Percentiles rank a stretch among this genome's conserved stretches.
Conservation (phyloP, 2,888 invertebrate genomes). For the Dryadula phaetusa region DNA sequence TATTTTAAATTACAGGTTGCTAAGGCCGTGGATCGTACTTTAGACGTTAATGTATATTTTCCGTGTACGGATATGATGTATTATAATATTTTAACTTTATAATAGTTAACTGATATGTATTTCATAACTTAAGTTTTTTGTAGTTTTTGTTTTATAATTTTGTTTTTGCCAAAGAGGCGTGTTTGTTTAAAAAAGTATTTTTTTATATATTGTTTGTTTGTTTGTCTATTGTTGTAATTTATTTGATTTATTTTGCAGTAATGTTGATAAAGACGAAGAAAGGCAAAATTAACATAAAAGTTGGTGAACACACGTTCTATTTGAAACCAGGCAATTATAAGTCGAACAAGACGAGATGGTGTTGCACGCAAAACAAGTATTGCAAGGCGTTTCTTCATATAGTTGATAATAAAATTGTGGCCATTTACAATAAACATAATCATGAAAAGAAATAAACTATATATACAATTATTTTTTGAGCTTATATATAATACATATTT, state of each 20-base stretch:
- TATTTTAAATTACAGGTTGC: no score
- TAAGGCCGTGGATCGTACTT: no score
- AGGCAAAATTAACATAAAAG: conserved; percentile 66
- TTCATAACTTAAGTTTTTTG: no score
- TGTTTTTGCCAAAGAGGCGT: no score
- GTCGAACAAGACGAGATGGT: conserved; percentile 58
- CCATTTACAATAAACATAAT: conserved; percentile 67
- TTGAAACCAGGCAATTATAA: conserved; percentile 60
- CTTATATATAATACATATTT: background rate
- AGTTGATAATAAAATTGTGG: conserved; percentile 65
- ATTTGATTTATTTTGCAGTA: conserved; percentile 55
- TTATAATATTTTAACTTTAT: no score
- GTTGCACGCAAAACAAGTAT: conserved; percentile 68
- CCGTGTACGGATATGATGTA: no score
- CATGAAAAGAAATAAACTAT: conserved; percentile 63
- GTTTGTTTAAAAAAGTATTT: background rate
- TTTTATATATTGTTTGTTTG: background rate
- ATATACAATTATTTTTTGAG: background rate
- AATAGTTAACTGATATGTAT: no score
- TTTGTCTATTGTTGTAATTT: background rate
- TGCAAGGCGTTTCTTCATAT: conserved; percentile 65
- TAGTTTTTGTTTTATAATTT: no score
- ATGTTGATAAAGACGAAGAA: conserved; percentile 64
- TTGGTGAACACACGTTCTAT: conserved; percentile 67
- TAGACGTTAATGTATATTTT: no score